A percentile compares a stretch with the other conserved stretches of the same genome.
These are phyloP conservation scores for Pseudorectes ferrugineus DNA, from an alignment of 2,113 vertebrate genomes.

Conservation along the genomic window DNA sequence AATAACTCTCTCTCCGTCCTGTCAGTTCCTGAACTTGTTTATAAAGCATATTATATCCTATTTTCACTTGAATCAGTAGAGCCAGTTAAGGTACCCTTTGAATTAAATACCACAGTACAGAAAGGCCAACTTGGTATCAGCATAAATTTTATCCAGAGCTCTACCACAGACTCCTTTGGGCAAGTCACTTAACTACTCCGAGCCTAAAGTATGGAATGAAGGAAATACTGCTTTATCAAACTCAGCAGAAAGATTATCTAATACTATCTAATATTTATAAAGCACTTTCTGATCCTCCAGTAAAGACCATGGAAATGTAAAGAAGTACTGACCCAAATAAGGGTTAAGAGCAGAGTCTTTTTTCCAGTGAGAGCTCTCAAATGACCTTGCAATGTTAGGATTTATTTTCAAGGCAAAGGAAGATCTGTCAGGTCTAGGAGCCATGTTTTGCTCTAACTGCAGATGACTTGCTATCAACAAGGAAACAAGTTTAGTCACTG, in stretches of 20 bases:
- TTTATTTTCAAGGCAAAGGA: conserved; percentile 27
- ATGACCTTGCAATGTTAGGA: conserved; percentile 29
- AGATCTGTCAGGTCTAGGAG: not conserved
- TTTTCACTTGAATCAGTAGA: not conserved
- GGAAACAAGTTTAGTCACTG: conserved; percentile 51
- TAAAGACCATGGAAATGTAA: not conserved
- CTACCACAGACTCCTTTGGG: not conserved
- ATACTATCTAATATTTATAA: conserved; percentile 8
- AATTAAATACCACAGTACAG: not conserved
- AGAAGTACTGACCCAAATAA: conserved; percentile 3
- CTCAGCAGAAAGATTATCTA: not conserved
- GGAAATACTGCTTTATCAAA: not conserved
- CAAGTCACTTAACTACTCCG: not conserved
- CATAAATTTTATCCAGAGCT: not conserved
- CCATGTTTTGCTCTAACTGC: not conserved
- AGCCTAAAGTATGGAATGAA: not conserved
- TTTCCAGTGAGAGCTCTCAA: conserved; percentile 6
- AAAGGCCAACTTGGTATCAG: not conserved
- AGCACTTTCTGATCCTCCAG: not conserved
- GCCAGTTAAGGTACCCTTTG: not conserved
- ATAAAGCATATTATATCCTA: not conserved
- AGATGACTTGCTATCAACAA: conserved; percentile 42
- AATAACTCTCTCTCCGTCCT: not conserved
- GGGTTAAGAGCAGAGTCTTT: not conserved
- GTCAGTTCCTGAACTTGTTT: not conserved